Percentiles rank a stretch among this genome's conserved stretches.
Conservation (phyloP, 2,888 invertebrate genomes). For the Lasius fuliginosus region DNA sequence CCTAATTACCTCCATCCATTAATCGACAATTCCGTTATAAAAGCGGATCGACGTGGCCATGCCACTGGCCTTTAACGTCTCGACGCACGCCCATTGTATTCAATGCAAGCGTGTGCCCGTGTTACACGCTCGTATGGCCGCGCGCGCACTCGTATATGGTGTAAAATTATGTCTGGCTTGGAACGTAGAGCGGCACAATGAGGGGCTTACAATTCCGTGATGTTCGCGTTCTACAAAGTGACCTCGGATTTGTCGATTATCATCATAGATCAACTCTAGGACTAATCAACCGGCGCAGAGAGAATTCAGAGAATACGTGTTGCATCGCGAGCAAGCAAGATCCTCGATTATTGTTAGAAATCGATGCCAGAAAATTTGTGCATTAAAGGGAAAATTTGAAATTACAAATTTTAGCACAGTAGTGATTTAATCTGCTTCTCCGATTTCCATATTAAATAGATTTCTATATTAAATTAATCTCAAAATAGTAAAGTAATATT, state of each 20-base stretch:
- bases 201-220: constrained; percentile 39
- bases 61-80: constrained; percentile 56
- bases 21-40: constrained; percentile 59
- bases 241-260: constrained; percentile 57
- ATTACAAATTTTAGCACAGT: neutral
- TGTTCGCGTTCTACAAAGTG: constrained; percentile 54
- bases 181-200: constrained; percentile 47
- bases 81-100: constrained; percentile 53
- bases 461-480: neutral
- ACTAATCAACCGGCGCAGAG: constrained; percentile 49
- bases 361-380: neutral
- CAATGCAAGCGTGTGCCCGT: constrained; percentile 41
- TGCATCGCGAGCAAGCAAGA: constrained; percentile 21
- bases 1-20: constrained; percentile 63
- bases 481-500: neutral
- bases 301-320: constrained; percentile 28
- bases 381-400: neutral
- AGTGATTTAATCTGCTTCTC: neutral
- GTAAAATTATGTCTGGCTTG: constrained; percentile 60
- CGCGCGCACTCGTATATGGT: constrained; percentile 40
- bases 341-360: constrained; percentile 8
- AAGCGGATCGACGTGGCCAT: constrained; percentile 51
- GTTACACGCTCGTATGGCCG: constrained; percentile 49
- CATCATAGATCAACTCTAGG: constrained; percentile 52
- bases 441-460: neutral